Evolutionary conservation across 1,140 invertebrate species (phyloP).

Genomic region (Trichogramma pretiosum): DNA sequence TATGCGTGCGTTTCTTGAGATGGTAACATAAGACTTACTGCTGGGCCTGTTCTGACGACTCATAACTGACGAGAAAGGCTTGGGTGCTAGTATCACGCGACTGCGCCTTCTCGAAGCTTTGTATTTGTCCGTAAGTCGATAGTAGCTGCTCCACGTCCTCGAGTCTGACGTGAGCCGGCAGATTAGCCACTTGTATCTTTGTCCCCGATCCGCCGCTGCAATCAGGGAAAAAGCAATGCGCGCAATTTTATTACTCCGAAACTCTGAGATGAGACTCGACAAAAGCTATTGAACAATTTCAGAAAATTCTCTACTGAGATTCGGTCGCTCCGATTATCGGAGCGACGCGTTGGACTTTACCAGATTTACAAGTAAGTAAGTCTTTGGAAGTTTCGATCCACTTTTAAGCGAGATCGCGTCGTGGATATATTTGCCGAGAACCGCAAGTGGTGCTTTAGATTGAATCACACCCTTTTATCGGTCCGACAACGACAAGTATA

Average conservation of each 20-base stretch:
- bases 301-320: no score
- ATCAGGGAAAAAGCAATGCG: constrained; percentile 20
- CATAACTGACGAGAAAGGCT: constrained; percentile 76
- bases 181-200: constrained; percentile 78
- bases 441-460: no score
- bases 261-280: not conserved
- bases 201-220: constrained; percentile 57
- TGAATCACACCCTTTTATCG: no score
- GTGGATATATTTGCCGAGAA: no score
- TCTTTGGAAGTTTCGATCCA: no score
- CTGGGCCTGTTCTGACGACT: constrained; percentile 79
- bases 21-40: constrained; percentile 72
- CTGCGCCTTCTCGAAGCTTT: constrained; percentile 74
- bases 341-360: no score
- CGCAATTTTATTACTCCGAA: not conserved
- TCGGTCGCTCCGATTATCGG: no score
- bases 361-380: no score
- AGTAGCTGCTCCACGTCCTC: constrained; percentile 80
- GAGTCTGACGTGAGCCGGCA: constrained; percentile 68
- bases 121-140: constrained; percentile 68
- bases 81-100: constrained; percentile 69
- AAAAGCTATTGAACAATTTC: no score
- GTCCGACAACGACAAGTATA: no score
- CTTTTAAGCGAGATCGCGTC: no score
- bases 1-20: no score